Conservation (phyloP, 2,888 invertebrate species). For the Drosophila pseudotakahashii region DNA sequence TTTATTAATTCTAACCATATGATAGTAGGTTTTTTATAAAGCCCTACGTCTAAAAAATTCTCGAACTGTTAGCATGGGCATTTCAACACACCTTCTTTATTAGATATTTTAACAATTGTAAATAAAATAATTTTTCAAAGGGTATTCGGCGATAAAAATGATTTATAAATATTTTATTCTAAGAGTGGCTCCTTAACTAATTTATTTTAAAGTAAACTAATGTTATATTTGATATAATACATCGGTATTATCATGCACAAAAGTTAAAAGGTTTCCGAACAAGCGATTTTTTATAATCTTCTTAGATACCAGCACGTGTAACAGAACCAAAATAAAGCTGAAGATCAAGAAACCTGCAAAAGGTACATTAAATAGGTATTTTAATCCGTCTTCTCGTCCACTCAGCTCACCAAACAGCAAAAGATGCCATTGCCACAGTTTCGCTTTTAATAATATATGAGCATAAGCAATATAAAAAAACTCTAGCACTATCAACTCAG, state of each 20-base stretch:
- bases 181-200: too few species aligned
- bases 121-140: too few species aligned
- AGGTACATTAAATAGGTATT: background rate
- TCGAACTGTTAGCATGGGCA: too few species aligned
- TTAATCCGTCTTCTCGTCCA: too few species aligned
- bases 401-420: background rate
- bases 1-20: too few species aligned
- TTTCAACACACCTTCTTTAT: too few species aligned
- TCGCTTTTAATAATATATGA: background rate
- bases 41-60: too few species aligned
- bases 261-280: background rate
- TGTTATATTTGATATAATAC: background rate
- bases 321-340: background rate
- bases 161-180: too few species aligned
- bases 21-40: too few species aligned
- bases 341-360: background rate
- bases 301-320: constrained; percentile 2
- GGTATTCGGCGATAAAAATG: too few species aligned
- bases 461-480: background rate
- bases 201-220: background rate
- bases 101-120: too few species aligned
- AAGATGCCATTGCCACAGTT: background rate
- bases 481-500: constrained; percentile 2
- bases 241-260: background rate
- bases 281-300: constrained; percentile 5